Evolutionary conservation across 2,888 invertebrate species (phyloP).

Genomic region (Lysandra coridon): DNA sequence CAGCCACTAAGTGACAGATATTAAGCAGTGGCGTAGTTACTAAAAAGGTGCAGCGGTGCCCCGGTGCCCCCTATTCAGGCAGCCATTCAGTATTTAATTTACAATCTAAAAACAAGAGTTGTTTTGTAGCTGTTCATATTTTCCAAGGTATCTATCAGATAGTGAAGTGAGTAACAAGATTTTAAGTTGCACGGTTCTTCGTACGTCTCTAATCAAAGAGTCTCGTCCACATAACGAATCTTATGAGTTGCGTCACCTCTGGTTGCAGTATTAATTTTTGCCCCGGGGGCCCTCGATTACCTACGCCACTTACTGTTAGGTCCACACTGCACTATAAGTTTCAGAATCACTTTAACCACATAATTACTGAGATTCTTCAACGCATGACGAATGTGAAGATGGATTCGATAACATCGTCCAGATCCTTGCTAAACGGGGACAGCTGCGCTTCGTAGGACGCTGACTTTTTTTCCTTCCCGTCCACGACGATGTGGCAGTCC

Average conservation of each 20-base stretch:
- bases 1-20: neutral
- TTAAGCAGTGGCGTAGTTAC: too few species aligned
- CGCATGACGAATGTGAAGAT: conserved; percentile 75
- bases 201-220: neutral
- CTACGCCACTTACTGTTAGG: neutral
- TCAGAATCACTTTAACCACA: conserved; percentile 5
- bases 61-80: too few species aligned
- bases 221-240: too few species aligned
- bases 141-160: too few species aligned
- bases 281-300: neutral
- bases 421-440: conserved; percentile 71
- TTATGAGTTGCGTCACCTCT: too few species aligned
- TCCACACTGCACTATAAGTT: neutral
- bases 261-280: too few species aligned
- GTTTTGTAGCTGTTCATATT: too few species aligned
- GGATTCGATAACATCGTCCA: conserved; percentile 74
- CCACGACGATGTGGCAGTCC: conserved; percentile 61
- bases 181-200: too few species aligned
- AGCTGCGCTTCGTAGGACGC: conserved; percentile 66
- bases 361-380: conserved; percentile 45
- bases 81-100: too few species aligned
- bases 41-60: too few species aligned
- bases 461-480: conserved; percentile 61
- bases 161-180: too few species aligned
- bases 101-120: too few species aligned